Evolutionary conservation across 2,888 invertebrate genomes (phyloP).

Genomic region (Scelioninae gen. 1): DNA sequence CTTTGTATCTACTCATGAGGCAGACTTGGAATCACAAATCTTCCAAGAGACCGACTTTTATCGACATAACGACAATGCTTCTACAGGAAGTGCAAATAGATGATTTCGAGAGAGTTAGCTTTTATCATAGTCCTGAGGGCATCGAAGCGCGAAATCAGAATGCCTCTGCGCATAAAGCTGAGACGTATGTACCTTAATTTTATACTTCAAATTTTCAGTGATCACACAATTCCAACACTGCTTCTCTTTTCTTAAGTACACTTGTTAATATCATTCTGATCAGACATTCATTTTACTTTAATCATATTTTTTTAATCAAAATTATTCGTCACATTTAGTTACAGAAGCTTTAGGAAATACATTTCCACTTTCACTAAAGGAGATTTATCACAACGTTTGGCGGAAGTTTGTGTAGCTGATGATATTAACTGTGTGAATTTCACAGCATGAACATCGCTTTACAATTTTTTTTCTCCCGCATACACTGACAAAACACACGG

Average conservation of each 20-base stretch:
- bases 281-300: neutral
- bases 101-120: slow-evolving; percentile 87
- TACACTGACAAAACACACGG: no score
- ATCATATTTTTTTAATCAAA: slow-evolving; percentile 13
- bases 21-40: slow-evolving; percentile 96
- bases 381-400: no score
- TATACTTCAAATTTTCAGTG: neutral
- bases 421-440: no score
- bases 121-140: slow-evolving; percentile 87
- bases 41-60: slow-evolving; percentile 92
- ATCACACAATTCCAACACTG: neutral
- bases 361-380: no score
- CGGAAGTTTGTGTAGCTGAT: no score
- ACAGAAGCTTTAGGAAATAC: slow-evolving; percentile 1
- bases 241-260: neutral
- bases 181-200: slow-evolving; percentile 76
- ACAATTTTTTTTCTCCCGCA: no score
- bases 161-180: slow-evolving; percentile 76
- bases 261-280: neutral
- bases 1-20: slow-evolving; percentile 95
- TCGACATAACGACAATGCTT: slow-evolving; percentile 91
- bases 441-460: no score
- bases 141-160: slow-evolving; percentile 85
- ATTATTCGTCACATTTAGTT: slow-evolving; percentile 13
- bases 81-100: slow-evolving; percentile 87